These are phyloP conservation scores for Triplophysa dalaica DNA, from an alignment of 2,113 vertebrate genomes.

Conservation along the genomic window DNA sequence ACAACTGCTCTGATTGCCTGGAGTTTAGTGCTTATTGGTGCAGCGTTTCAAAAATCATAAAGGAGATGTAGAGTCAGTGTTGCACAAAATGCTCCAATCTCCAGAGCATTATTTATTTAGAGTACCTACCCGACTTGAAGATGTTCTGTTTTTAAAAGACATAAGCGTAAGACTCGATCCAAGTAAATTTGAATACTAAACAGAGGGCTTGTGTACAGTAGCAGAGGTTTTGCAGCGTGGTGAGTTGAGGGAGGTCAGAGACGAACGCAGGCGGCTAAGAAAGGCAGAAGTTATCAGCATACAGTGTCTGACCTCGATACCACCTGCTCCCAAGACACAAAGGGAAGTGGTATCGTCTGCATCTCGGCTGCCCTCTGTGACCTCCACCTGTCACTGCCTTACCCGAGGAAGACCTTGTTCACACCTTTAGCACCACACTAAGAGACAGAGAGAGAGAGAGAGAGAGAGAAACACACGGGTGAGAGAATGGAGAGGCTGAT, in stretches of 20 bases:
- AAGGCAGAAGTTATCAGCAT: slow-evolving; percentile 17
- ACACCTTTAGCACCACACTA: slow-evolving; percentile 12
- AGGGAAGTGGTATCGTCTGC: background rate
- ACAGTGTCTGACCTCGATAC: slow-evolving; percentile 20
- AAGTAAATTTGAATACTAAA: slow-evolving; percentile 8
- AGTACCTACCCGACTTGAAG: background rate
- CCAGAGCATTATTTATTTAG: slow-evolving; percentile 20
- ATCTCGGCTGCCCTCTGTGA: background rate
- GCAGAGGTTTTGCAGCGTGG: background rate
- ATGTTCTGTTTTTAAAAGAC: background rate
- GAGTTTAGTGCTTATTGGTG: slow-evolving; percentile 24
- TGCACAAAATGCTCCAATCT: slow-evolving; percentile 18
- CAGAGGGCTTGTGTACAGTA: background rate
- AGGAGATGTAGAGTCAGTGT: background rate
- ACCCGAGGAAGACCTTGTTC: slow-evolving; percentile 8
- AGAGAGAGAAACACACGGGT: background rate
- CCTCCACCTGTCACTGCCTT: slow-evolving; percentile 17
- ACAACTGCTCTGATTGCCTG: slow-evolving; percentile 29
- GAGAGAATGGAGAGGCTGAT: background rate
- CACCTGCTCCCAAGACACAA: slow-evolving; percentile 32
- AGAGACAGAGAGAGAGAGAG: background rate
- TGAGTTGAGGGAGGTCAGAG: background rate
- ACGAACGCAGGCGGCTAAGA: background rate
- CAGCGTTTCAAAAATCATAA: slow-evolving; percentile 13
- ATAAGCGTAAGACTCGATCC: background rate